phyloP scores from a whole-genome alignment of 2,113 vertebrate genomes.

The Centropus unirufus region DNA sequence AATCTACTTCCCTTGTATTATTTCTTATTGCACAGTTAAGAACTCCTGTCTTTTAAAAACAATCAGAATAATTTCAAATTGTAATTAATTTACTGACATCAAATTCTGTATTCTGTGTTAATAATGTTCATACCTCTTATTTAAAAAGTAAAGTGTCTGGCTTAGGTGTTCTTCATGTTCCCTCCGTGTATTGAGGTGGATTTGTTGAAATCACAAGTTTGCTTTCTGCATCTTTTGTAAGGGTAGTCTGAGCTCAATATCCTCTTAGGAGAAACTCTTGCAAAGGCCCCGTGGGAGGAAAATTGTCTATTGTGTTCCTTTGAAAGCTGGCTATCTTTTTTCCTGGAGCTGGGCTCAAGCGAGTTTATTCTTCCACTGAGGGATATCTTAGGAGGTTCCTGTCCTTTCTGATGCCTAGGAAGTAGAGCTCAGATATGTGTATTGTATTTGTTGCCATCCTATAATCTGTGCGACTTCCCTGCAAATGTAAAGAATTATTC shows the following conservation, averaged over 20 bases:
- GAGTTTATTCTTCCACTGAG: slow-evolving; percentile 58
- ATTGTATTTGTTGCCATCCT: slow-evolving; percentile 45
- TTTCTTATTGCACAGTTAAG: neutral
- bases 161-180: neutral
- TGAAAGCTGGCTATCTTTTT: slow-evolving; percentile 48
- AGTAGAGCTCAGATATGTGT: slow-evolving; percentile 32
- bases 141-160: neutral
- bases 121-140: neutral
- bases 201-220: slow-evolving; percentile 8
- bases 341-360: slow-evolving; percentile 26
- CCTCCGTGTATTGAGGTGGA: neutral
- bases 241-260: slow-evolving; percentile 13
- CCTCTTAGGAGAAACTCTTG: slow-evolving; percentile 31
- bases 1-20: neutral
- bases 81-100: neutral
- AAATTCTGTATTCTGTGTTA: neutral
- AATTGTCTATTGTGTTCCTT: slow-evolving; percentile 51
- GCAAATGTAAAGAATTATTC: neutral
- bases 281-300: slow-evolving; percentile 29
- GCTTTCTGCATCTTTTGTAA: neutral
- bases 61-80: neutral
- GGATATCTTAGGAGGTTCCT: slow-evolving; percentile 61
- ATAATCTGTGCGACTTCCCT: slow-evolving; percentile 53
- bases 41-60: neutral
- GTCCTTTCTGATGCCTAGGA: slow-evolving; percentile 30